Percentiles rank a stretch among this genome's conserved stretches.
Conservation (phyloP, 2,797 vertebrate genomes). For the Pempheris klunzingeri region DNA sequence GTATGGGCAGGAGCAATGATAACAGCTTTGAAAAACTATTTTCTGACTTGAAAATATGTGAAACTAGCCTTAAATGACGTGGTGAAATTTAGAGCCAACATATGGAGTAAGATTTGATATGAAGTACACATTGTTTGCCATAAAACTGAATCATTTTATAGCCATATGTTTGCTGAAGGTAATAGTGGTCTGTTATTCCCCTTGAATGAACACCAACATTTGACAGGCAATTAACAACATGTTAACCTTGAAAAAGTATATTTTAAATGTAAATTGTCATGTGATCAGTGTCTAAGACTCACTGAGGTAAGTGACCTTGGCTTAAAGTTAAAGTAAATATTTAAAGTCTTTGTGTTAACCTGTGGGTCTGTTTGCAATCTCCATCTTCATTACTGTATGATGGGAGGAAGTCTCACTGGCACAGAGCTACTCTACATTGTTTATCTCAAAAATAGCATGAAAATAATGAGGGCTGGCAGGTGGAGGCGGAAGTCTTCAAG, state of each 20-base stretch:
- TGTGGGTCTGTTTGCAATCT: conserved; percentile 43
- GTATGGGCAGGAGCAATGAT: too few relatives aligned
- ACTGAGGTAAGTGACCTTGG: conserved; percentile 14
- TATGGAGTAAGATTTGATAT: neutral
- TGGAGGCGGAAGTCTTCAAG: conserved; percentile 73
- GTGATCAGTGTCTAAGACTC: neutral
- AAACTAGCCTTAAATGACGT: neutral
- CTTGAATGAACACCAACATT: neutral
- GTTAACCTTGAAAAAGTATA: neutral
- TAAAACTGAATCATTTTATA: neutral
- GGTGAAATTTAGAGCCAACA: neutral
- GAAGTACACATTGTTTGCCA: neutral
- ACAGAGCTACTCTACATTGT: conserved; percentile 67
- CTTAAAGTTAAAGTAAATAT: conserved; percentile 35
- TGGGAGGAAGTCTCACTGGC: conserved; percentile 55
- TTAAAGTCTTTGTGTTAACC: conserved; percentile 22
- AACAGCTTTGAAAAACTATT: too few relatives aligned
- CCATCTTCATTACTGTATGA: conserved; percentile 62
- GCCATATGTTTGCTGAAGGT: neutral
- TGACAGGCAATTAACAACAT: neutral
- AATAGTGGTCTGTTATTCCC: neutral
- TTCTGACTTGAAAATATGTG: neutral
- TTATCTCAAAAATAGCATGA: conserved; percentile 79
- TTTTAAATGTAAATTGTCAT: neutral
- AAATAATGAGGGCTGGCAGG: conserved; percentile 83